Conservation (phyloP, 2,888 invertebrate genomes). For the Tholera decimalis region DNA sequence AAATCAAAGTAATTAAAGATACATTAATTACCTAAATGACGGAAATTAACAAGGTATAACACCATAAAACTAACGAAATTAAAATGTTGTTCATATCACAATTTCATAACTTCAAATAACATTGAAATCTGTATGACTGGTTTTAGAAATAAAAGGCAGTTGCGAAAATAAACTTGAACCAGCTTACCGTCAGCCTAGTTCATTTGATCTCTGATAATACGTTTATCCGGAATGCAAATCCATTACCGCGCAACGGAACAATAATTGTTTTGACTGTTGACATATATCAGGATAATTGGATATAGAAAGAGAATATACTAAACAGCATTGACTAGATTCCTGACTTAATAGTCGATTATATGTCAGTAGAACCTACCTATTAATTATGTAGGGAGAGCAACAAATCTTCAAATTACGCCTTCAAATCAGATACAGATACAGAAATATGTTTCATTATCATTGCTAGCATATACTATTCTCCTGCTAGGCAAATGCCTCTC, state of each 20-base stretch:
- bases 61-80: not conserved
- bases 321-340: too few relatives aligned
- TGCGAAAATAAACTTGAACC: not conserved
- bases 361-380: too few relatives aligned
- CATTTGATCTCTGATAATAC: not conserved
- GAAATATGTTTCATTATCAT: too few relatives aligned
- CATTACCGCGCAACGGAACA: not conserved
- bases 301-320: not conserved
- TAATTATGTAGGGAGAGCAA: too few relatives aligned
- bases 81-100: not conserved
- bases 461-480: too few relatives aligned
- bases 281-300: not conserved
- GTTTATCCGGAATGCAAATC: not conserved
- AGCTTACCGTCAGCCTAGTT: not conserved
- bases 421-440: too few relatives aligned
- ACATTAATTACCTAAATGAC: constrained; percentile 1
- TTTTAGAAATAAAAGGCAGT: constrained; percentile 2
- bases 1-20: constrained; percentile 10
- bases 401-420: too few relatives aligned
- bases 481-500: too few relatives aligned
- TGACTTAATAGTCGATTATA: too few relatives aligned
- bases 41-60: not conserved
- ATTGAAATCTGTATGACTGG: not conserved
- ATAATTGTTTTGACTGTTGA: not conserved
- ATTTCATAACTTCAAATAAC: not conserved